These are phyloP conservation scores for Teinopalpus imperialis DNA, from an alignment of 2,888 invertebrate genomes.

Conservation along the genomic window DNA sequence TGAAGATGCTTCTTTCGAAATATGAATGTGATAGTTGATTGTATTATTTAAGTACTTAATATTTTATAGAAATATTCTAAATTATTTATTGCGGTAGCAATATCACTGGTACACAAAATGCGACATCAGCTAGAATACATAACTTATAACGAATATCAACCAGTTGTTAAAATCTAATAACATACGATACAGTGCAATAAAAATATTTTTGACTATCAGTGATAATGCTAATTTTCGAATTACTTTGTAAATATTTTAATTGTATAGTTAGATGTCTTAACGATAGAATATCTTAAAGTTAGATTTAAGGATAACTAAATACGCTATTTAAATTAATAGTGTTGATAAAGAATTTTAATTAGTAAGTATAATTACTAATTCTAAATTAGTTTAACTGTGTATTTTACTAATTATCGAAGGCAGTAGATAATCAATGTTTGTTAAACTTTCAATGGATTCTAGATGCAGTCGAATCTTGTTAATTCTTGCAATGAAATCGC, in stretches of 20 bases:
- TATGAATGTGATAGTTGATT: conserved; percentile 80
- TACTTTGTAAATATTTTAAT: conserved; percentile 51
- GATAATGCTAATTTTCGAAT: conserved; percentile 35
- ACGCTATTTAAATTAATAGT: neutral
- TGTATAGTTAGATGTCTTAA: conserved; percentile 48
- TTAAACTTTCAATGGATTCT: conserved; percentile 1
- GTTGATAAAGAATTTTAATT: conserved; percentile 43
- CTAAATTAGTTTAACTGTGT: conserved; percentile 41
- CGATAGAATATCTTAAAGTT: conserved; percentile 40
- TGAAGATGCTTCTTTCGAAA: conserved; percentile 72
- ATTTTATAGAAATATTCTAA: conserved; percentile 73
- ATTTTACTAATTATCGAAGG: conserved; percentile 19
- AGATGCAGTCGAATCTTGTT: neutral
- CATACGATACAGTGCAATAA: conserved; percentile 41
- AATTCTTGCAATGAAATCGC: neutral
- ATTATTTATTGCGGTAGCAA: conserved; percentile 70
- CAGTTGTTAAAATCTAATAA: conserved; percentile 12
- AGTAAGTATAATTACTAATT: conserved; percentile 47
- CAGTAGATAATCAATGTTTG: conserved; percentile 16
- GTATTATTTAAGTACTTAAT: conserved; percentile 75
- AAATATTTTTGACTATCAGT: conserved; percentile 40
- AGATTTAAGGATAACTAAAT: conserved; percentile 9
- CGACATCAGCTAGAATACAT: neutral
- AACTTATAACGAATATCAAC: conserved; percentile 10
- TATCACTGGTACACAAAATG: conserved; percentile 36